Evolutionary conservation across 2,113 vertebrate species (phyloP).

Genomic region (Oreocharis arfaki): DNA sequence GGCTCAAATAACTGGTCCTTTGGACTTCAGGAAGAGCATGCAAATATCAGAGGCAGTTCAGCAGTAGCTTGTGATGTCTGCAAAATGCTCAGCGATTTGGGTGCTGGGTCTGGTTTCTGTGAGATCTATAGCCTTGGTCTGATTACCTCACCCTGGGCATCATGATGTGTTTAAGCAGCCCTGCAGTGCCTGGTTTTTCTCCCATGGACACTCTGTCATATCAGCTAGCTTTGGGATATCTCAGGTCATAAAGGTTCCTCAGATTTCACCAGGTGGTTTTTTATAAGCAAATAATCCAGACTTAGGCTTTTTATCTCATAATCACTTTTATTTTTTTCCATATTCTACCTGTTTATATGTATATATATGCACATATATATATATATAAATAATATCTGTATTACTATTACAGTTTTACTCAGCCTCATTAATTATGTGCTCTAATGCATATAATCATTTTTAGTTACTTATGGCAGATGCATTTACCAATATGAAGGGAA

Average conservation of each 20-base stretch:
- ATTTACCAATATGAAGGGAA: not conserved
- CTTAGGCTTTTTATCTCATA: not conserved
- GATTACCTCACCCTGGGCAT: not conserved
- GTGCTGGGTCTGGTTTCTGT: not conserved
- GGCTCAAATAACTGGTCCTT: not conserved
- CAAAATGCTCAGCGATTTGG: not conserved
- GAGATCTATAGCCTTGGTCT: not conserved
- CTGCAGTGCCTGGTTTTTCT: not conserved
- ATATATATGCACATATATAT: not conserved
- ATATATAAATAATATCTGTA: not conserved
- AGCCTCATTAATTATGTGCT: not conserved
- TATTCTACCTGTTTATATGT: rapidly evolving
- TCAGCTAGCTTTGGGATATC: not conserved
- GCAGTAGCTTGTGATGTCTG: not conserved
- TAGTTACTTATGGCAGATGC: not conserved
- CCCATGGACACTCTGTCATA: not conserved
- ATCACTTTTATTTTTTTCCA: not conserved
- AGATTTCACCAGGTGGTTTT: not conserved
- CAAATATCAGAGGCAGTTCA: not conserved
- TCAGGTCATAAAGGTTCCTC: not conserved
- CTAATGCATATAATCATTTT: not conserved
- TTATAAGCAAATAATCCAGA: not conserved
- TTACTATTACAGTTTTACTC: not conserved
- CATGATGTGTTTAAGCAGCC: not conserved
- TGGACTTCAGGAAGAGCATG: not conserved